Conservation (phyloP, 2,888 invertebrate species). For the Stenchaetothrips biformis region DNA sequence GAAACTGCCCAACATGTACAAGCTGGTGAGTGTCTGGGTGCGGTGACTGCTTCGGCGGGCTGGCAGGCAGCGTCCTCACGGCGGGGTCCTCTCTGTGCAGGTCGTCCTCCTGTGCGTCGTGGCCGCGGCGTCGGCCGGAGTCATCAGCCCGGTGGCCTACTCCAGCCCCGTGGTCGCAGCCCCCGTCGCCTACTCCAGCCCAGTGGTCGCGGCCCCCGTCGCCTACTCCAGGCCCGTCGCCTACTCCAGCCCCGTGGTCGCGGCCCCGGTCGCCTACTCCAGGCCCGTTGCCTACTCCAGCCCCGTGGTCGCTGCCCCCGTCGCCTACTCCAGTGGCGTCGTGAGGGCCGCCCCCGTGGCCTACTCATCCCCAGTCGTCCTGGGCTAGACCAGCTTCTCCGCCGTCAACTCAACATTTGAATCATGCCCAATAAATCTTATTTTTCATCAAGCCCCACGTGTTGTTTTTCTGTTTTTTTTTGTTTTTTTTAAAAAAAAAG, state of each 20-base stretch:
- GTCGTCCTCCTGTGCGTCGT: not conserved
- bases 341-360: too few relatives aligned
- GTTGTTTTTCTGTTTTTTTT: not conserved
- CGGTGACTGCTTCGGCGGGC: not conserved
- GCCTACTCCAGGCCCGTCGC: not conserved
- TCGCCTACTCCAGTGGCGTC: not conserved
- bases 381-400: not conserved
- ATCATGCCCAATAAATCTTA: not conserved
- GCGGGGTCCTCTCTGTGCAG: not conserved
- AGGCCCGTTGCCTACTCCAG: conserved; percentile 20
- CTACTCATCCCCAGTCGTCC: not conserved
- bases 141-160: not conserved
- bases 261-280: not conserved
- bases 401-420: not conserved
- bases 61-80: not conserved
- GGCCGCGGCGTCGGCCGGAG: not conserved
- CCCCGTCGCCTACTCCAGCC: conserved; percentile 7
- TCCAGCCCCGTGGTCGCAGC: not conserved
- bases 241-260: not conserved
- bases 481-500: not conserved
- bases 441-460: not conserved
- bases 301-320: not conserved
- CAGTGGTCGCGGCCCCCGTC: not conserved
- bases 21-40: not conserved
- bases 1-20: not conserved